Conservation (phyloP, 2,113 vertebrate species). For the Tiliqua scincoides region DNA sequence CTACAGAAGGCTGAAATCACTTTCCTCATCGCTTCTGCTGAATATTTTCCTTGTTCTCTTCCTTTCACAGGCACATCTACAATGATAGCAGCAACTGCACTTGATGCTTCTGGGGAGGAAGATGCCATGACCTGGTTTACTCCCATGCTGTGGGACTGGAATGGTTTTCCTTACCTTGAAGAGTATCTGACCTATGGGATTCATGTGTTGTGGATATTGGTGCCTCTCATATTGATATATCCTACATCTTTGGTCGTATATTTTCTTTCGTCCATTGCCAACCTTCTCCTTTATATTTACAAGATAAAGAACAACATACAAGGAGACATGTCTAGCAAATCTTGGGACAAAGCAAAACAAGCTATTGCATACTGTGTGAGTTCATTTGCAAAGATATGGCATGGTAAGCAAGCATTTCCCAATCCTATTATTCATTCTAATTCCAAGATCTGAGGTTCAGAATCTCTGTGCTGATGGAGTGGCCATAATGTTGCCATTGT, state of each 20-base stretch:
- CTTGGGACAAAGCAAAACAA: background rate
- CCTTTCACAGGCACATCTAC: background rate
- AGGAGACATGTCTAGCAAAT: background rate
- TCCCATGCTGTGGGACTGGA: background rate
- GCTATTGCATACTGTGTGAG: background rate
- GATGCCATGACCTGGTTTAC: background rate
- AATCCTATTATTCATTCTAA: too few species aligned
- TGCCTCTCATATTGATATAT: background rate
- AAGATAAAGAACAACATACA: background rate
- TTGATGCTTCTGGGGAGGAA: background rate
- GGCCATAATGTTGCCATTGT: too few species aligned
- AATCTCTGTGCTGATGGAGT: too few species aligned
- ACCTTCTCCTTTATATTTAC: background rate
- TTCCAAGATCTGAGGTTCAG: too few species aligned
- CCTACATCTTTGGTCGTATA: too few species aligned
- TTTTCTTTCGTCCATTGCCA: background rate
- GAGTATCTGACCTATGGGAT: background rate
- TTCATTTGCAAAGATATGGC: background rate
- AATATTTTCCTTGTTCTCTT: background rate
- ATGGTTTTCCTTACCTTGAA: background rate
- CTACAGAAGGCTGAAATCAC: background rate
- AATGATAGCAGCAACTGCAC: background rate
- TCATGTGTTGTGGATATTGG: too few species aligned
- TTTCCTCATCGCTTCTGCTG: too few species aligned
- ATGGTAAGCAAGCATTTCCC: background rate